Evolutionary conservation across 2,797 vertebrate species (phyloP), one percentile per base, ranked within the genome.

Genomic region (Sardinella longiceps): DNA sequence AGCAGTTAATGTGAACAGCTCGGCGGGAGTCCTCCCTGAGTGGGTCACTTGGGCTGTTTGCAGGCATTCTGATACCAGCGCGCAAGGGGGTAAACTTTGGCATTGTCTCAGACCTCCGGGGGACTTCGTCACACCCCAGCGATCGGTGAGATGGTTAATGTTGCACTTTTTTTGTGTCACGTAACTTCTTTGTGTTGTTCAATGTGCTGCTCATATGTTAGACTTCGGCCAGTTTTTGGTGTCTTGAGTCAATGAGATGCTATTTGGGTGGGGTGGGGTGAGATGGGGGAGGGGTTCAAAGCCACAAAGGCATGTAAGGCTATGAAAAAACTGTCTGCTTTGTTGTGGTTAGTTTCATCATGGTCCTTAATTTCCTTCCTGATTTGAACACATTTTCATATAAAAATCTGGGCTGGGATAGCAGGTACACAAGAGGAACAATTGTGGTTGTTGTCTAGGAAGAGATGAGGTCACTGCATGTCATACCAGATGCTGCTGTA

Each of bases 101-200:
- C 33, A 81, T 74, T 63, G 53, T 84, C 85, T 81, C 74, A 70
- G 86, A 82, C 83, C 88, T 84, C 87, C 84, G 87, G 85, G 58
- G 84, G 84, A 91, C 53, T 74, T 25, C 12, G 89, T 88, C 87
- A 81, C 87, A 84, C 86, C 91, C 87, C 86, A 86, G 85, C 77
- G 86, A 87, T 89, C 87, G 93, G 92, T 95, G 87, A 94, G 93
- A 90, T 87, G 45, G 86, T 87, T 86, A 85, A 56, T 89, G 81
- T 81, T 86, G 81, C 87, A 89, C 88, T 83, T 43, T 70, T 82
- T 85, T 43, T 39, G 70, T 77, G 15, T 39, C 3, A 39, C 7
- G 48, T 46, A 74, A 23, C 70, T 30, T 33, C 3, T 15, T 77
- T 82, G 30, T 51, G 53, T 45, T 51, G 53, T 45, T 77, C 86